Evolutionary conservation across 1,140 invertebrate genomes (phyloP).

Genomic region (Steinernema feltiae): DNA sequence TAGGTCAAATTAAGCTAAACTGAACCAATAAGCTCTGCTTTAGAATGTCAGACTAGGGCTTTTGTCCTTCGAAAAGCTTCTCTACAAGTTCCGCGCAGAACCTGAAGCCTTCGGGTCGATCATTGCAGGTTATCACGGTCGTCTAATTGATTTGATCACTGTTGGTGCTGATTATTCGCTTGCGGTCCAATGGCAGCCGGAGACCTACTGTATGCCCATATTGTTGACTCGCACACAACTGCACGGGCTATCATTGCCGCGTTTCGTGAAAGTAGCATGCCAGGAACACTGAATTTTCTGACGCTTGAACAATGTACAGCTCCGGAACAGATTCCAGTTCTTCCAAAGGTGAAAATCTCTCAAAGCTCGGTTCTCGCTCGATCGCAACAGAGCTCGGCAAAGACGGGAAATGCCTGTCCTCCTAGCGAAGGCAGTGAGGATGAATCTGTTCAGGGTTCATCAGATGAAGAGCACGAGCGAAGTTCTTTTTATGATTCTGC

Average conservation of each 20-base stretch:
- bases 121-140: not conserved
- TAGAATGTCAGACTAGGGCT: not conserved
- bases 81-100: not conserved
- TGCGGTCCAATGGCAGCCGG: not conserved
- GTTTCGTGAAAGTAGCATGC: not conserved
- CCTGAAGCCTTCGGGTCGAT: not conserved
- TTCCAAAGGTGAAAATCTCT: not conserved
- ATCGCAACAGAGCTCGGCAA: not conserved
- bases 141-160: not conserved
- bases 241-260: not conserved
- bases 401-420: no score
- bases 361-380: not conserved
- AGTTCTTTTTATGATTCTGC: no score
- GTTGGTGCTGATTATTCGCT: not conserved
- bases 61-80: not conserved
- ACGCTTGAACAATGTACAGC: not conserved
- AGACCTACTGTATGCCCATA: not conserved
- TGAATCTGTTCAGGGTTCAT: no score
- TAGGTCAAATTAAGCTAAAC: no score
- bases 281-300: not conserved
- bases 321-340: not conserved
- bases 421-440: no score
- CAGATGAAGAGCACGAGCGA: no score
- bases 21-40: no score
- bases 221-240: not conserved